Conservation (phyloP, 2,797 vertebrate genomes). For the Columba guinea region DNA sequence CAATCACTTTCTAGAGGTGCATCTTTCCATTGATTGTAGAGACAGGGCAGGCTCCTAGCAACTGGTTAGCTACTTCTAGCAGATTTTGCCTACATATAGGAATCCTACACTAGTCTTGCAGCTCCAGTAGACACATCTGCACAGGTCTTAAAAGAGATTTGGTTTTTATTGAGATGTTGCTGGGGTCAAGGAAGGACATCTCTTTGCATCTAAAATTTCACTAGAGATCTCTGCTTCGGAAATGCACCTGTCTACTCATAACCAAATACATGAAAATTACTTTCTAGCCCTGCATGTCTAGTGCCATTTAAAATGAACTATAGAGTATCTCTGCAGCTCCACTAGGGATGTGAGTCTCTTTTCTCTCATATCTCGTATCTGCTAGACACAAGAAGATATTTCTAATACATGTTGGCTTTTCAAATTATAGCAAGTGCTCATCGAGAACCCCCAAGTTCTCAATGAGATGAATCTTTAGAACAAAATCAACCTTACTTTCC, state of each 20-base stretch:
- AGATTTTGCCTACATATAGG: background rate
- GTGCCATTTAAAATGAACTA: background rate
- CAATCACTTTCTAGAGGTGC: background rate
- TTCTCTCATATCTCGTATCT: background rate
- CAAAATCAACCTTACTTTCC: background rate
- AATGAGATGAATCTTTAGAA: background rate
- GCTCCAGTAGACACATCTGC: background rate
- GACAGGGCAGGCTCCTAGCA: background rate
- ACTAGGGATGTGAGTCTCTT: background rate
- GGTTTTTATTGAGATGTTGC: background rate
- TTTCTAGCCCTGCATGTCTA: background rate
- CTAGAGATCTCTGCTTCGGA: background rate
- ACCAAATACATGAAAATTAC: background rate
- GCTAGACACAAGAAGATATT: background rate
- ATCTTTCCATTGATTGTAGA: background rate
- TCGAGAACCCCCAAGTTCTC: background rate
- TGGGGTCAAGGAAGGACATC: background rate
- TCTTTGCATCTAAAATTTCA: background rate
- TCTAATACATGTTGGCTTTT: background rate
- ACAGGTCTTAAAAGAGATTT: background rate
- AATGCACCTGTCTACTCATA: background rate
- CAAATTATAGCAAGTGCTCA: background rate
- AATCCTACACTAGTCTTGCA: background rate
- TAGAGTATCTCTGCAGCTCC: background rate
- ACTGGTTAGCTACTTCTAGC: background rate